Percentiles rank a stretch among this genome's conserved stretches.
Conservation (phyloP, 2,113 vertebrate species). For the Antigone vipio region DNA sequence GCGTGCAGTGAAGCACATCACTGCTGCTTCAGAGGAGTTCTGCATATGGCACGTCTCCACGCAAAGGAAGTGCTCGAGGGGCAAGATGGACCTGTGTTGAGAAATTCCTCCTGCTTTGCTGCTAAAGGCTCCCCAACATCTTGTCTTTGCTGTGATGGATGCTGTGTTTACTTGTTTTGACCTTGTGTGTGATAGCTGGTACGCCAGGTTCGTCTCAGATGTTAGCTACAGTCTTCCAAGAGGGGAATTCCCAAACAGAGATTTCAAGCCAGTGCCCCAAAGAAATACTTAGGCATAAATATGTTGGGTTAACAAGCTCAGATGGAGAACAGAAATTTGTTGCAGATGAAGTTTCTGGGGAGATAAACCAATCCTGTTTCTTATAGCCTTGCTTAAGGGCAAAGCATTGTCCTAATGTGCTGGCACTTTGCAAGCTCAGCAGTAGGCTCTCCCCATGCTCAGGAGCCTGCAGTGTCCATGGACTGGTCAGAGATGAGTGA, state of each 20-base stretch:
- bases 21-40: rapidly evolving
- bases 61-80: not conserved
- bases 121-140: not conserved
- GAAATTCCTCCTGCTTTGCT: not conserved
- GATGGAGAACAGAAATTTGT: not conserved
- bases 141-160: not conserved
- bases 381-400: not conserved
- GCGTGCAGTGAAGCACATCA: not conserved
- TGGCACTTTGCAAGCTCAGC: not conserved
- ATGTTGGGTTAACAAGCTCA: not conserved
- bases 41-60: rapidly evolving
- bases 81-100: not conserved
- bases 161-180: not conserved
- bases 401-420: rapidly evolving
- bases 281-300: not conserved
- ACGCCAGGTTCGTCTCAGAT: not conserved
- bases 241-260: not conserved
- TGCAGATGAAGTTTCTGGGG: not conserved
- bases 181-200: not conserved
- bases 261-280: not conserved
- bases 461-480: not conserved
- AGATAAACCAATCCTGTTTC: not conserved
- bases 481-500: not conserved
- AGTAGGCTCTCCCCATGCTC: not conserved
- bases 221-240: not conserved